A percentile compares a stretch with the other conserved stretches of the same genome.
Evolutionary conservation across 23 tunicate species (phyloP).

Genomic region (Oikopleura dioica): DNA sequence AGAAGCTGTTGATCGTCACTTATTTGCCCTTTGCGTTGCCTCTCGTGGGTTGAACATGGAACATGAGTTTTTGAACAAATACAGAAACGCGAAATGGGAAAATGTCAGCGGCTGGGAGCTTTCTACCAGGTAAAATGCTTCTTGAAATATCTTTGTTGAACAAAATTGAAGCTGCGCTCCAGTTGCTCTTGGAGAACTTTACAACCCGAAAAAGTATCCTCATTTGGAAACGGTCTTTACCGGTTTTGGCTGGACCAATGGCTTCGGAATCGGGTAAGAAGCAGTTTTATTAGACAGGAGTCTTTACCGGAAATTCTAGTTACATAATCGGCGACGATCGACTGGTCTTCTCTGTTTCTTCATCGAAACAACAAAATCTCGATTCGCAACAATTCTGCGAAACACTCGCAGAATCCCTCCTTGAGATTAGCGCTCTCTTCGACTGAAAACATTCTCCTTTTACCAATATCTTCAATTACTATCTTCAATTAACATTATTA

Average conservation of each 20-base stretch:
- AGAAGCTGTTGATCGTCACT: slow-evolving; percentile 1
- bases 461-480: no score
- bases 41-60: background rate
- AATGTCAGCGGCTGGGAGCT: slow-evolving; percentile 2
- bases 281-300: no score
- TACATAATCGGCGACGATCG: background rate
- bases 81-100: slow-evolving; percentile 5
- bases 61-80: background rate
- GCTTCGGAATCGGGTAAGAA: slow-evolving; percentile 9
- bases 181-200: background rate
- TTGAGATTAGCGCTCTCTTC: background rate
- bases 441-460: background rate
- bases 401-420: background rate
- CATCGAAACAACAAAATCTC: background rate
- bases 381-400: background rate
- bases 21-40: slow-evolving; percentile 8
- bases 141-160: no score
- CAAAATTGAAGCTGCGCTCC: background rate
- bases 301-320: no score
- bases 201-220: background rate
- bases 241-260: slow-evolving; percentile 12
- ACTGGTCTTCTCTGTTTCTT: background rate
- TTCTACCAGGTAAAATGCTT: background rate
- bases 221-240: background rate
- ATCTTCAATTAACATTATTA: no score